These are phyloP conservation scores for Urosaurus nigricauda DNA, from an alignment of 2,797 vertebrate species.

Conservation along the genomic window DNA sequence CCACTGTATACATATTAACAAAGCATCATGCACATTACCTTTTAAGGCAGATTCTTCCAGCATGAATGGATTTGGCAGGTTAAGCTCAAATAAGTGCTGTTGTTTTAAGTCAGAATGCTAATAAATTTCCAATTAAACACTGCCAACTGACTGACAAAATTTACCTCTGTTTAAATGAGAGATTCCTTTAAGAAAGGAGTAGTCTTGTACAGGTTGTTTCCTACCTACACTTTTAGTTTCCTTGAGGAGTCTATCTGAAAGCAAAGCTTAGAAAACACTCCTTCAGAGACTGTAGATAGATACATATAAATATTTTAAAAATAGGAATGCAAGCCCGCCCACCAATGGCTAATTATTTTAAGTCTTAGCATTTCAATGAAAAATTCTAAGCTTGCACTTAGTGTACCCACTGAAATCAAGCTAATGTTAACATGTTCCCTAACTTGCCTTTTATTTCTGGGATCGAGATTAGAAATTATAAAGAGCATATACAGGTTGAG, in stretches of 20 bases:
- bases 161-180: neutral
- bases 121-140: neutral
- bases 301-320: constrained; percentile 1
- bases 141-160: neutral
- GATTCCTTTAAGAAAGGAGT: neutral
- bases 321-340: neutral
- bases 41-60: constrained; percentile 2
- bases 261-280: neutral
- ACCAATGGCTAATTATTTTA: neutral
- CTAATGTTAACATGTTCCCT: neutral
- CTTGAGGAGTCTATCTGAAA: neutral
- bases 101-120: neutral
- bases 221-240: neutral
- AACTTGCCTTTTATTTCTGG: neutral
- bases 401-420: neutral
- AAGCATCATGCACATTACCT: neutral
- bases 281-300: neutral
- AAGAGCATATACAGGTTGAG: neutral
- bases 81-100: neutral
- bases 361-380: neutral
- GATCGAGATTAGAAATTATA: neutral
- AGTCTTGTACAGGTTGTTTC: neutral
- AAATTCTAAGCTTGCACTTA: neutral
- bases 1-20: neutral
- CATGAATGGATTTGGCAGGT: neutral